Base-by-base conservation (phyloP, 2,113 vertebrate genomes). In the Picathartes gymnocephalus region DNA sequence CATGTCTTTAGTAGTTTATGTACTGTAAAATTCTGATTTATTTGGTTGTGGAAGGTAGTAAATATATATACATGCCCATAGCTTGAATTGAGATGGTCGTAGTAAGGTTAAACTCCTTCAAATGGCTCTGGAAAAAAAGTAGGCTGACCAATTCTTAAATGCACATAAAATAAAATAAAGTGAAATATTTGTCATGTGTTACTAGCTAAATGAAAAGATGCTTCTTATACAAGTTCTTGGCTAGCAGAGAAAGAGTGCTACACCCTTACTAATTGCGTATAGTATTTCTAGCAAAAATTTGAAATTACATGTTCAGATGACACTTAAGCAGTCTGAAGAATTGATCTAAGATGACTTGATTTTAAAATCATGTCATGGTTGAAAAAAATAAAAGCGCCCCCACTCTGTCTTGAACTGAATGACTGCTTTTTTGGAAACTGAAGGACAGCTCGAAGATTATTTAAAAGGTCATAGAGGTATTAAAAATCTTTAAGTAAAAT, bases 1-100 rank as follows among this genome's bases (percentile, higher is more conserved):
- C 3, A 22, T 73, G 62, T 81, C 68, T 92, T 83, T 21, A 72
- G 72, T 90, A 96, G 88, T 53, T 90, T 90, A 64, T 35, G 83
- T 92, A 79, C 79, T 92, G 78, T 90, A 88, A 91, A 69, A 25
- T 89, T 39, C 37, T 92, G 48, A 72, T 96, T 83, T 74, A 42
- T 64, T 95, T 88, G 27, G n/a, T 82, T 68, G 27, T 92, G 62
- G 62, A 85, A 81, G 21, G 37, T 94, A 69, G 86, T 80, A 83
- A 64, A 64, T 84, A 6, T 80, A 11, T 79, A 66, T 90, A 89
- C 48, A 56, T 92, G 83, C 6, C 66, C 58, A 28, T 72, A 90
- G 69, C 78, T 58, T 92, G 81, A 73, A 92, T 72, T 88, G 56
- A 96, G 82, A 70, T 95, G 53, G 76, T 54, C 65, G 31, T 50